phyloP scores from a whole-genome alignment of 2,113 vertebrate species.

The Daubentonia madagascariensis region DNA sequence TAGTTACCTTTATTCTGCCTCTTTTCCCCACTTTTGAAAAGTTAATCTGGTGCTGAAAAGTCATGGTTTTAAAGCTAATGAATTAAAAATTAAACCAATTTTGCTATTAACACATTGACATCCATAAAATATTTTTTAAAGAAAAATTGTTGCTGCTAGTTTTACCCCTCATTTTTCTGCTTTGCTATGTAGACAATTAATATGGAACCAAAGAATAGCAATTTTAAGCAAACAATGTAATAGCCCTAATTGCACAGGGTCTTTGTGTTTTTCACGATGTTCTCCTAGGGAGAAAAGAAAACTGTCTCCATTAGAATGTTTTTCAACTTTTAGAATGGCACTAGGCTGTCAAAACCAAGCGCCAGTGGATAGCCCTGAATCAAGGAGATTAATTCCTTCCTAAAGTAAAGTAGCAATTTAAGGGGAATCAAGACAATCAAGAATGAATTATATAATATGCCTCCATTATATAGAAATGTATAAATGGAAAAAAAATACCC shows the following conservation, averaged over 20 bases:
- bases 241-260: neutral
- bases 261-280: neutral
- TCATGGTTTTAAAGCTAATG: neutral
- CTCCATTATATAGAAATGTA: neutral
- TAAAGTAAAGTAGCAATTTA: neutral
- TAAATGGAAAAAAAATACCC: neutral
- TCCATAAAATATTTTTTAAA: neutral
- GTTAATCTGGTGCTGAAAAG: neutral
- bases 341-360: neutral
- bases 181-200: slow-evolving; percentile 1
- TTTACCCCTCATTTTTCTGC: neutral
- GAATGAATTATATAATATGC: neutral
- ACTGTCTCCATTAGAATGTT: neutral
- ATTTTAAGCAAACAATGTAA: slow-evolving; percentile 21
- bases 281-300: neutral
- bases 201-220: neutral
- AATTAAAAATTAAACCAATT: slow-evolving; percentile 45
- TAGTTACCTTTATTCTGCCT: neutral
- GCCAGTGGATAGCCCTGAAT: neutral
- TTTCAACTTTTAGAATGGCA: neutral
- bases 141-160: neutral
- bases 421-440: neutral
- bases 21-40: neutral
- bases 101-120: neutral
- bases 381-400: neutral